Conservation (phyloP, 2,888 invertebrate species). For the Chydorus sphaericus region DNA sequence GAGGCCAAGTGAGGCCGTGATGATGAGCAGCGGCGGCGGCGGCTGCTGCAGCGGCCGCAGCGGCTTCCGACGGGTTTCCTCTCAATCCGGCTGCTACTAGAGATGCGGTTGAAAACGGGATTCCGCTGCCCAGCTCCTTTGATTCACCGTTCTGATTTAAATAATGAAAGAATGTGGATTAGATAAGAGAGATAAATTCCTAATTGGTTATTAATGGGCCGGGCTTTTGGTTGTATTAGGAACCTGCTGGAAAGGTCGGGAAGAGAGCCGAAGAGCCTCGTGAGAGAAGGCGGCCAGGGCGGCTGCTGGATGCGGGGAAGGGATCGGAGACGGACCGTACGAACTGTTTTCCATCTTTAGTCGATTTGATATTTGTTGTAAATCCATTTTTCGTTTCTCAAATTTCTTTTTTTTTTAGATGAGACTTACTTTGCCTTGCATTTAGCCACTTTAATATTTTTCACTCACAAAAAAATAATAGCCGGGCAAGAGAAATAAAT, state of each 20-base stretch:
- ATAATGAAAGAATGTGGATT: neutral
- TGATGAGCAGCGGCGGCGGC: slow-evolving; percentile 2
- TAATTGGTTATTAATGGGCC: neutral
- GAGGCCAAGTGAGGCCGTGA: slow-evolving; percentile 3
- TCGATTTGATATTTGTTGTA: neutral
- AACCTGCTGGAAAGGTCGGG: slow-evolving; percentile 51
- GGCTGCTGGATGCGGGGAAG: slow-evolving; percentile 42
- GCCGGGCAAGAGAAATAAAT: neutral
- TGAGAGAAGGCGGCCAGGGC: slow-evolving; percentile 59
- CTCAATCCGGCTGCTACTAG: slow-evolving; percentile 34
- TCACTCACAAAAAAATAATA: neutral
- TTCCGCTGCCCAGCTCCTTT: slow-evolving; percentile 28
- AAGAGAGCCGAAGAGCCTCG: slow-evolving; percentile 57
- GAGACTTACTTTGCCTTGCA: slow-evolving; percentile 10
- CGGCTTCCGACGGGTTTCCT: neutral
- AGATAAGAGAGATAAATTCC: neutral
- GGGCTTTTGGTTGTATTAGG: neutral
- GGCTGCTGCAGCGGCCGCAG: neutral
- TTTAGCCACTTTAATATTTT: neutral
- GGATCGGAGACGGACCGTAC: slow-evolving; percentile 53
- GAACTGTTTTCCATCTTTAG: slow-evolving; percentile 66
- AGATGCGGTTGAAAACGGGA: slow-evolving; percentile 44
- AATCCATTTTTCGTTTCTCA: neutral
- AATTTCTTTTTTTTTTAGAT: neutral
- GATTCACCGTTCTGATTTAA: neutral